phyloP scores from a whole-genome alignment of 35 echinoderm and acorn worm genomes.

The Apostichopus japonicus region DNA sequence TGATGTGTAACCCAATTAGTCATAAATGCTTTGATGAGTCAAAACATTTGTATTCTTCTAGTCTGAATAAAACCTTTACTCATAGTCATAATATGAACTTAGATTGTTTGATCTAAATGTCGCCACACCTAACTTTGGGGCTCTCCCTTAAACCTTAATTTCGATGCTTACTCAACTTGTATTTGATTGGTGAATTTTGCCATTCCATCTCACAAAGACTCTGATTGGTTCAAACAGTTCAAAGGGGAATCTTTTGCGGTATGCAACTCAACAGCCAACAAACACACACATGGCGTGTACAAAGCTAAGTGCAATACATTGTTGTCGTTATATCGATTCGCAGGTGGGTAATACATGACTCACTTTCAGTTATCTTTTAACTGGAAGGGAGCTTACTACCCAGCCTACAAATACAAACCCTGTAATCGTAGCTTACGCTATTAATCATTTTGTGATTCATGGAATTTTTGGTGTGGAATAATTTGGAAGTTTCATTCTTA shows the following conservation, averaged over 20 bases:
- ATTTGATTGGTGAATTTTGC: background rate
- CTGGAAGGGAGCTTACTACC: background rate
- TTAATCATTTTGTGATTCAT: background rate
- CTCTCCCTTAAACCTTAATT: background rate
- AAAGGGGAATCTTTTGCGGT: slow-evolving; percentile 15
- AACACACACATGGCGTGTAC: background rate
- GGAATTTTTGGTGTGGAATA: background rate
- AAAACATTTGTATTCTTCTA: too few species aligned
- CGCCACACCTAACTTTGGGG: slow-evolving; percentile 5
- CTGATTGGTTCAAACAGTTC: slow-evolving; percentile 34
- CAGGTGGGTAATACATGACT: slow-evolving; percentile 12
- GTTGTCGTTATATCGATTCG: background rate
- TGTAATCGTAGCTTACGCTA: background rate
- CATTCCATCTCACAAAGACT: background rate
- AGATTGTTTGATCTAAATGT: background rate
- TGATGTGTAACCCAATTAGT: too few species aligned
- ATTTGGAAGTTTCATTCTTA: too few species aligned
- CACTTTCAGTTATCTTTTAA: background rate
- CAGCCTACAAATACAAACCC: background rate
- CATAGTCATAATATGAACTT: background rate
- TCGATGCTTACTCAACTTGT: background rate
- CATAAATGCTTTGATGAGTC: too few species aligned
- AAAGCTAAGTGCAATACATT: background rate
- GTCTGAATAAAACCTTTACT: too few species aligned
- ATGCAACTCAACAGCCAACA: too few species aligned